phyloP scores from a whole-genome alignment of 2,113 vertebrate genomes.

The Podocnemis expansa region DNA sequence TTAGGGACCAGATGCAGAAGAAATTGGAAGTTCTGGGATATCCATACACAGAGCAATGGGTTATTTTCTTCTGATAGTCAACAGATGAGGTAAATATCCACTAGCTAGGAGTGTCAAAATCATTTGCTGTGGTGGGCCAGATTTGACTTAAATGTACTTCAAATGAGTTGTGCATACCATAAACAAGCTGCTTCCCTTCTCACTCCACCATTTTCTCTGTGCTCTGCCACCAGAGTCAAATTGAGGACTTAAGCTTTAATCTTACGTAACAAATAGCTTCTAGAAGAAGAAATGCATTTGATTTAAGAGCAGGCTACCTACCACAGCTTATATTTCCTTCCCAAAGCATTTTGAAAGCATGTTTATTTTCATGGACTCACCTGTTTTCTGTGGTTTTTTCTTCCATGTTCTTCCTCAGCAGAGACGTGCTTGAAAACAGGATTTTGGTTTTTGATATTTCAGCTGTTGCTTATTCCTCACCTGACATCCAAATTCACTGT shows the following conservation, averaged over 20 bases:
- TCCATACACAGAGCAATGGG: background rate
- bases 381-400: background rate
- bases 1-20: accelerated
- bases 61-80: background rate
- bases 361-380: background rate
- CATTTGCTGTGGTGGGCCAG: too few relatives aligned
- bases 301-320: background rate
- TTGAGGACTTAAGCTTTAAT: background rate
- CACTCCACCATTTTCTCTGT: background rate
- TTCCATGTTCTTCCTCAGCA: background rate
- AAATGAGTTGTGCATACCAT: background rate
- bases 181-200: background rate
- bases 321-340: background rate
- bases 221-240: background rate
- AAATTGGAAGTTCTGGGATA: background rate
- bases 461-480: background rate
- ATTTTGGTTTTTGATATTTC: background rate
- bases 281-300: background rate
- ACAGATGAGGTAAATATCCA: accelerated
- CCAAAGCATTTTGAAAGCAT: accelerated
- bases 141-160: too few relatives aligned
- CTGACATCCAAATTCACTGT: background rate
- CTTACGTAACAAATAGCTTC: background rate
- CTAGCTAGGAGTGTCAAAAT: background rate
- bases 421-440: background rate